phyloP scores from a whole-genome alignment of 2,888 invertebrate genomes.

The Chymomyza fuscimana region DNA sequence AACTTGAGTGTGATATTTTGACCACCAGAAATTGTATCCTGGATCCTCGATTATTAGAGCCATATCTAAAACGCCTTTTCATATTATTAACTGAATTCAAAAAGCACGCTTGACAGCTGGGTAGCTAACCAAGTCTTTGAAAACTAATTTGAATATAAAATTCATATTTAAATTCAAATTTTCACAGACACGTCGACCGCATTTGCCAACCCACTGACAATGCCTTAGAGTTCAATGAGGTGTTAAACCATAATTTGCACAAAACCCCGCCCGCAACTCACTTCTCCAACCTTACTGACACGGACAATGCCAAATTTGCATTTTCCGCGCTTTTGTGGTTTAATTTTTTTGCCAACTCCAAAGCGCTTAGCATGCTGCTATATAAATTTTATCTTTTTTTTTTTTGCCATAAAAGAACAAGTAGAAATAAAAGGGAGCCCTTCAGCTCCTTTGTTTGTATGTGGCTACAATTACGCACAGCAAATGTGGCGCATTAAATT shows the following conservation, averaged over 20 bases:
- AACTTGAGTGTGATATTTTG: no score
- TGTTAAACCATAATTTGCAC: constrained; percentile 79
- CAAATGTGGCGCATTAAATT: constrained; percentile 24
- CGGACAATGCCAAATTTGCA: constrained; percentile 56
- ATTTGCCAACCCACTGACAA: constrained; percentile 12
- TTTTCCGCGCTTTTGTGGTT: constrained; percentile 70
- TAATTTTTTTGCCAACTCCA: constrained; percentile 48
- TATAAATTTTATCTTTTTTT: constrained; percentile 22
- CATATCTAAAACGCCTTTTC: constrained; percentile 10
- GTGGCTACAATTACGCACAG: constrained; percentile 71
- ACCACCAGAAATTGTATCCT: no score
- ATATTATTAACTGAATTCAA: constrained; percentile 66
- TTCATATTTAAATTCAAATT: constrained; percentile 72
- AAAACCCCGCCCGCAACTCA: constrained; percentile 46
- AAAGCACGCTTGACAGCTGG: constrained; percentile 23
- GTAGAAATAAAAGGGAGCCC: neutral
- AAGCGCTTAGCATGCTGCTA: constrained; percentile 2
- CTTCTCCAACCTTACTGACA: constrained; percentile 34
- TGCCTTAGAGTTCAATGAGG: constrained; percentile 75
- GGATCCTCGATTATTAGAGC: no score
- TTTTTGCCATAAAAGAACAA: constrained; percentile 6
- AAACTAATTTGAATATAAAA: constrained; percentile 75
- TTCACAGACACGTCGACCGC: constrained; percentile 25
- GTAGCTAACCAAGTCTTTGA: constrained; percentile 57
- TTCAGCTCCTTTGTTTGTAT: constrained; percentile 53